Evolutionary conservation across 2,888 invertebrate genomes (phyloP).

Genomic region (Hipparchia semele): DNA sequence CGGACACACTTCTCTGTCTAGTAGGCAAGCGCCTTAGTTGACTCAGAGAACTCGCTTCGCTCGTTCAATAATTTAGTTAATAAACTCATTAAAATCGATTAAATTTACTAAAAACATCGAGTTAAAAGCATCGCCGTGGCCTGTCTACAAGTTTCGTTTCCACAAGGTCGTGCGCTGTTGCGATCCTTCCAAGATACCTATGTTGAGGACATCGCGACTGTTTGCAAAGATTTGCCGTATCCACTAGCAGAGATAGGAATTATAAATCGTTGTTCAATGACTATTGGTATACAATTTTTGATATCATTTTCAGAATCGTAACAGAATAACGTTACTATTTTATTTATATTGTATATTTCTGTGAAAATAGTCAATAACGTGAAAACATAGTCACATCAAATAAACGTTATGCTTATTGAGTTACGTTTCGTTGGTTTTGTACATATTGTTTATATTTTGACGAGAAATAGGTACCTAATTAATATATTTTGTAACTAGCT

Average conservation of each 20-base stretch:
- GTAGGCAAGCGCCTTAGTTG: too few species aligned
- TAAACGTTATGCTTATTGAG: not conserved
- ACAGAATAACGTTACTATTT: not conserved
- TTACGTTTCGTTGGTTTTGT: not conserved
- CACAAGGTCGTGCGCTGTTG: too few species aligned
- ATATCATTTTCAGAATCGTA: slow-evolving; percentile 6
- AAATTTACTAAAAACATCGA: too few species aligned
- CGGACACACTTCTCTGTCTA: too few species aligned
- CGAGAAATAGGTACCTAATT: too few species aligned
- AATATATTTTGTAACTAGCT: too few species aligned
- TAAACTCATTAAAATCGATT: too few species aligned
- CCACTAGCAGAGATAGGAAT: not conserved
- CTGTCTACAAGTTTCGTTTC: too few species aligned
- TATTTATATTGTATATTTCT: not conserved
- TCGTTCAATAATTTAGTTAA: too few species aligned
- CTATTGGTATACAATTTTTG: slow-evolving; percentile 17
- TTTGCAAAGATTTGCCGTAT: slow-evolving; percentile 24
- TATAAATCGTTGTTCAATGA: slow-evolving; percentile 10
- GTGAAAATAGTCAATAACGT: not conserved
- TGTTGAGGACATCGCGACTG: not conserved
- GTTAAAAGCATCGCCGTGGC: too few species aligned
- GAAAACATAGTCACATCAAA: slow-evolving; percentile 7
- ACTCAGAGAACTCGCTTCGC: too few species aligned
- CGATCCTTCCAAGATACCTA: too few species aligned
- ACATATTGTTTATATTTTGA: not conserved